A percentile compares a stretch with the other conserved stretches of the same genome.
Evolutionary conservation across 1,140 invertebrate genomes (phyloP).

Genomic region (Trachymyrmex cornetzi): DNA sequence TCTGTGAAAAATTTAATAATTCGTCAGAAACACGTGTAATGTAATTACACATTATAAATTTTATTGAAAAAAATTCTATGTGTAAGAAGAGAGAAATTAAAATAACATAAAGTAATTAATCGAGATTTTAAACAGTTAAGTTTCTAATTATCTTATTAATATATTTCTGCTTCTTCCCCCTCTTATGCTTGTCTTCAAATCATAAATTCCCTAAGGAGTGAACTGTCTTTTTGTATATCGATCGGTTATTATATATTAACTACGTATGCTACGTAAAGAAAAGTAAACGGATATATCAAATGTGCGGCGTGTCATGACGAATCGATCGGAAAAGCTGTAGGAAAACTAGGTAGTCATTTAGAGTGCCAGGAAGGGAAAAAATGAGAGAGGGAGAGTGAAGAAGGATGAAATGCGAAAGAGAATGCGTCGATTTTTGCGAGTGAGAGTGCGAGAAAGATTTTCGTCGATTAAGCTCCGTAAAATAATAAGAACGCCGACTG

Average conservation of each 20-base stretch:
- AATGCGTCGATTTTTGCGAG: constrained; percentile 31
- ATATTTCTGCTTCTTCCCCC: constrained; percentile 43
- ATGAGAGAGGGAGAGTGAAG: neutral
- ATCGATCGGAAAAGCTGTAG: constrained; percentile 32
- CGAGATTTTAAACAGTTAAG: constrained; percentile 21
- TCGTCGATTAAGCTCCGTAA: constrained; percentile 68
- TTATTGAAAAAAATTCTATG: constrained; percentile 11
- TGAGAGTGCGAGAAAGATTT: constrained; percentile 48
- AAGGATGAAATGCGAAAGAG: constrained; percentile 36
- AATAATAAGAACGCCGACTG: constrained; percentile 67
- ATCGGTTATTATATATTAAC: neutral
- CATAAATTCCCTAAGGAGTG: neutral
- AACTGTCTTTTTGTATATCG: constrained; percentile 30
- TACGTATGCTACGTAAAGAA: neutral
- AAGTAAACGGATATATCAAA: constrained; percentile 35
- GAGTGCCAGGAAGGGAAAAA: neutral
- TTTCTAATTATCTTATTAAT: constrained; percentile 29
- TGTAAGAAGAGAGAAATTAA: constrained; percentile 6
- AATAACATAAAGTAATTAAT: constrained; percentile 26
- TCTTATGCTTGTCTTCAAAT: constrained; percentile 29
- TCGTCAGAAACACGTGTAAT: constrained; percentile 27
- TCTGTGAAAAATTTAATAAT: constrained; percentile 23
- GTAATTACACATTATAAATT: constrained; percentile 36
- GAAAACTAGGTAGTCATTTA: constrained; percentile 34
- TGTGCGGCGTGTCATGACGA: constrained; percentile 9